Conservation (phyloP, 2,113 vertebrate genomes). For the Piaya cayana region DNA sequence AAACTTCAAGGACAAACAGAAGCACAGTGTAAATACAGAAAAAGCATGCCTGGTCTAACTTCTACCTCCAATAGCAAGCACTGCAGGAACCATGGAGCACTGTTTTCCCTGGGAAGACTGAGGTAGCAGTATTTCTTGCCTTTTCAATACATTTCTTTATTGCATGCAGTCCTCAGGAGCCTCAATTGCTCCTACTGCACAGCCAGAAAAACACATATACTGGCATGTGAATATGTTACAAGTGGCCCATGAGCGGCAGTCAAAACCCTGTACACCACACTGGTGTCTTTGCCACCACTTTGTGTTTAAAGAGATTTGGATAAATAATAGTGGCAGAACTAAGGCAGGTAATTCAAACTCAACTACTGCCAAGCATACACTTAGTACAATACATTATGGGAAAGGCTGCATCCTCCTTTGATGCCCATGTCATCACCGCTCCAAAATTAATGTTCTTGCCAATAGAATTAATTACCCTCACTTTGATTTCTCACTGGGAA, state of each 20-base stretch:
- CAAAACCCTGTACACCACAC: background rate
- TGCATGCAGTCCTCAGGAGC: background rate
- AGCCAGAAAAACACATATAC: background rate
- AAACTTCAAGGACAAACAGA: background rate
- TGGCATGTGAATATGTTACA: background rate
- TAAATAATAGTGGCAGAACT: background rate
- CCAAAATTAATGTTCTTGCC: conserved; percentile 21
- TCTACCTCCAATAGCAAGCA: background rate
- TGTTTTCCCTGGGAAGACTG: background rate
- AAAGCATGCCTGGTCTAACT: background rate
- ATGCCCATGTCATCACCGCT: background rate
- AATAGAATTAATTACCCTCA: conserved; percentile 22
- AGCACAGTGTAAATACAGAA: background rate
- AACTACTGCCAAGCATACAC: background rate
- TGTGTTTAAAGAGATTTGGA: background rate
- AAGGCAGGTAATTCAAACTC: background rate
- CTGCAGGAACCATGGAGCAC: background rate
- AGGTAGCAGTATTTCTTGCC: background rate
- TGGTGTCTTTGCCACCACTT: background rate
- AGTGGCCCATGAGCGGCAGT: background rate
- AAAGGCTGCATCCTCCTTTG: background rate
- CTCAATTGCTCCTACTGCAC: background rate
- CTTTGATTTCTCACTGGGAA: conserved; percentile 27
- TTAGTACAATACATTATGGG: background rate
- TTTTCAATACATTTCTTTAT: background rate